Percentiles rank a stretch among this genome's conserved stretches.
Conservation (phyloP, 2,888 invertebrate species). For the Sinopyrophorus schimmeli region DNA sequence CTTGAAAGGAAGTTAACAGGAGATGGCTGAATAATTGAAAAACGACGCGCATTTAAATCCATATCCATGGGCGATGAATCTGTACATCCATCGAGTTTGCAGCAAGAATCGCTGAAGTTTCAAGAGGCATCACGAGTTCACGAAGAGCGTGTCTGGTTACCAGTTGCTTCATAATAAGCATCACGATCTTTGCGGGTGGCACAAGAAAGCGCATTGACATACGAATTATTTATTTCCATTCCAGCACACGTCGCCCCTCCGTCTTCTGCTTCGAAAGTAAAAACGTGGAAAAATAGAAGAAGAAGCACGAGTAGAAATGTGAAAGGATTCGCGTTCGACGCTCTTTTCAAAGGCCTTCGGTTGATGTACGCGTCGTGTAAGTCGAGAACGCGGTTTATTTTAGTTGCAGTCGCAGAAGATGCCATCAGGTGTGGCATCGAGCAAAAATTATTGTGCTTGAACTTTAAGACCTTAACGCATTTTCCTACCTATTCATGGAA, state of each 20-base stretch:
- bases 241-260: constrained; percentile 5
- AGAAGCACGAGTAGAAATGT: constrained; percentile 6
- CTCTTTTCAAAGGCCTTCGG: constrained; percentile 11
- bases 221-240: constrained; percentile 32
- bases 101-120: constrained; percentile 15
- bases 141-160: constrained; percentile 46
- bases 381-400: constrained; percentile 13
- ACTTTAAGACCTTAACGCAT: constrained; percentile 17
- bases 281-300: not conserved
- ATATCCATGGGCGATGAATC: constrained; percentile 21
- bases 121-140: constrained; percentile 40
- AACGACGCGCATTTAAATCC: constrained; percentile 19
- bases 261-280: constrained; percentile 11
- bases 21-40: constrained; percentile 23
- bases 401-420: constrained; percentile 17
- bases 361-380: constrained; percentile 4
- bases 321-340: not conserved
- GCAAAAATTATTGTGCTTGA: constrained; percentile 23
- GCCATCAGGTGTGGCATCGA: constrained; percentile 25
- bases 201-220: constrained; percentile 36
- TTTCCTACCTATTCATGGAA: no score
- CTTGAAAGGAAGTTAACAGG: constrained; percentile 11
- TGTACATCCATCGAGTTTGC: constrained; percentile 19
- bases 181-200: constrained; percentile 50
- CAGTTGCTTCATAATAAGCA: constrained; percentile 45